phyloP scores from a whole-genome alignment of 2,888 invertebrate genomes.

The Saturnia pavonia region DNA sequence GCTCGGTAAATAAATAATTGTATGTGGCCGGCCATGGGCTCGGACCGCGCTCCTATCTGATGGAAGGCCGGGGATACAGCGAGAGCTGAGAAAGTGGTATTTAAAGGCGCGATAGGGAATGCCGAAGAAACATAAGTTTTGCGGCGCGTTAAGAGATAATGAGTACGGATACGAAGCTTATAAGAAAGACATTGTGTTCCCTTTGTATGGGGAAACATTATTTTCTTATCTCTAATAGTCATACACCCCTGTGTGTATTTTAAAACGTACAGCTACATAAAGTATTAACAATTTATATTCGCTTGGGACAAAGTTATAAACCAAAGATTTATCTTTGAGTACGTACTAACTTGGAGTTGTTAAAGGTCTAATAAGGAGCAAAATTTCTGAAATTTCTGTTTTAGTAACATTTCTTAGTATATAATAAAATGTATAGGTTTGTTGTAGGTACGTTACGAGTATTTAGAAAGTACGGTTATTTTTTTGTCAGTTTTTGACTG shows the following conservation, averaged over 20 bases:
- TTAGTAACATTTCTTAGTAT: neutral
- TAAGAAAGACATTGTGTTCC: conserved; percentile 70
- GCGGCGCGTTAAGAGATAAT: conserved; percentile 76
- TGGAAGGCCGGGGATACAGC: conserved; percentile 63
- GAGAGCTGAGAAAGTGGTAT: conserved; percentile 69
- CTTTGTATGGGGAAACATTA: conserved; percentile 62
- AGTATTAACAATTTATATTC: conserved; percentile 67
- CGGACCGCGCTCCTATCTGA: conserved; percentile 71
- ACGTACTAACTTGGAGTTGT: conserved; percentile 47
- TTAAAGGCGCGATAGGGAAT: conserved; percentile 70
- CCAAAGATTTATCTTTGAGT: conserved; percentile 68
- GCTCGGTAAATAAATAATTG: conserved; percentile 77
- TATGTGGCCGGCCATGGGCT: conserved; percentile 48
- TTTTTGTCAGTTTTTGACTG: neutral
- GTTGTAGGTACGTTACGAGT: neutral
- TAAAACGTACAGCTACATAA: conserved; percentile 64
- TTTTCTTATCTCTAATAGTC: conserved; percentile 62
- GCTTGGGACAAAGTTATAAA: conserved; percentile 58
- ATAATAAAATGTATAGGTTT: no score
- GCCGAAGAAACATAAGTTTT: conserved; percentile 69
- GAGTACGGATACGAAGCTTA: conserved; percentile 63
- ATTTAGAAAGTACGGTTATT: neutral
- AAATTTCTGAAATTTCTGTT: conserved; percentile 28
- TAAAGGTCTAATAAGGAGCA: conserved; percentile 56
- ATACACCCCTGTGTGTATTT: conserved; percentile 57